Evolutionary conservation across 2,888 invertebrate genomes (phyloP).

Genomic region (Meghimatium bilineatum): DNA sequence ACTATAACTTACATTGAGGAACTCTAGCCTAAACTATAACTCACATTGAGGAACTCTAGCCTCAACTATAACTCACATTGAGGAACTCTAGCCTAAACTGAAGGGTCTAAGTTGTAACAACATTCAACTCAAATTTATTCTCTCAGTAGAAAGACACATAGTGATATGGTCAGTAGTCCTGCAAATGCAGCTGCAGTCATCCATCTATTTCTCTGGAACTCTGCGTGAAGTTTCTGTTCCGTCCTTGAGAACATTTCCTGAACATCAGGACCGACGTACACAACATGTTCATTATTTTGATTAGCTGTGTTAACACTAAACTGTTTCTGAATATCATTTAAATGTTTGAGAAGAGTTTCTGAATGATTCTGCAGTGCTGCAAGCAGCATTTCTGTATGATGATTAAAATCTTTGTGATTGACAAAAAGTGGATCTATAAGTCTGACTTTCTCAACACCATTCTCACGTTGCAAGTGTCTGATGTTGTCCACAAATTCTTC

Average conservation of each 20-base stretch:
- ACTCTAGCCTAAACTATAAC: too few relatives aligned
- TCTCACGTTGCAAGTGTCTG: background rate
- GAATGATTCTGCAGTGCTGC: slow-evolving; percentile 63
- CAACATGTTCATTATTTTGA: slow-evolving; percentile 57
- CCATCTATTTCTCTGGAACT: slow-evolving; percentile 72
- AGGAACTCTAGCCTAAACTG: background rate
- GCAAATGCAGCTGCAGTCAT: slow-evolving; percentile 72
- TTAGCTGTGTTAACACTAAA: slow-evolving; percentile 53
- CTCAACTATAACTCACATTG: too few relatives aligned
- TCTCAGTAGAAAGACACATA: background rate
- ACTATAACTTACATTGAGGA: too few relatives aligned
- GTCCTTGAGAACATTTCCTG: slow-evolving; percentile 69
- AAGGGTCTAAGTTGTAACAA: too few relatives aligned
- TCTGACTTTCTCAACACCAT: background rate
- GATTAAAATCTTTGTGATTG: slow-evolving; percentile 38
- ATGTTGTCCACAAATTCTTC: slow-evolving; percentile 28
- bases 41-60: too few relatives aligned
- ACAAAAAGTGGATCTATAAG: slow-evolving; percentile 9
- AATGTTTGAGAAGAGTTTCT: slow-evolving; percentile 61
- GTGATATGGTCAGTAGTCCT: slow-evolving; percentile 65
- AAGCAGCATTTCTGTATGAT: slow-evolving; percentile 58
- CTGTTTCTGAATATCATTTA: slow-evolving; percentile 67
- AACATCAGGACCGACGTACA: slow-evolving; percentile 74
- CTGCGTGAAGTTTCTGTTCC: slow-evolving; percentile 72
- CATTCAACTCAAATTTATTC: background rate